Percentiles rank a stretch among this genome's conserved stretches.
Evolutionary conservation across 2,888 invertebrate genomes (phyloP).

Genomic region (Steinernema carpocapsae): DNA sequence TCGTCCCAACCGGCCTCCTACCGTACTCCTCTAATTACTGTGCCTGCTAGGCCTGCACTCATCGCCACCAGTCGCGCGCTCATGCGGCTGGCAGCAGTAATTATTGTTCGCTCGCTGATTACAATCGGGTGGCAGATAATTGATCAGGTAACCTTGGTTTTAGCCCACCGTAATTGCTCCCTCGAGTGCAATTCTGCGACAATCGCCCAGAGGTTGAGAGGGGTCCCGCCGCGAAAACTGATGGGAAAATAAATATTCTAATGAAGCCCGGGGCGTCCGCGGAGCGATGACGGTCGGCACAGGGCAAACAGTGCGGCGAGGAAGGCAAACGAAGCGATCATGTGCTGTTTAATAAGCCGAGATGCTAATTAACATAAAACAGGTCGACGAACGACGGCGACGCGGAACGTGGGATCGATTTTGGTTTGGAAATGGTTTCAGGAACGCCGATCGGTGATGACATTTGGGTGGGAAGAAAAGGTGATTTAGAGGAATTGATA

Average conservation of each 20-base stretch:
- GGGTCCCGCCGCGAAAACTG: constrained; percentile 18
- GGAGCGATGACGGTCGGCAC: too few relatives aligned
- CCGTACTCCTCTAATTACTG: constrained; percentile 27
- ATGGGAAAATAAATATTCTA: constrained; percentile 12
- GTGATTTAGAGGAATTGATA: too few relatives aligned
- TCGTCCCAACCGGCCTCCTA: neutral
- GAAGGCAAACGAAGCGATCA: neutral
- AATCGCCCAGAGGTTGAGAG: neutral
- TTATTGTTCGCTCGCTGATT: constrained; percentile 29
- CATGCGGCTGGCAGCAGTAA: constrained; percentile 28
- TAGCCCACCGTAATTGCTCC: constrained; percentile 32
- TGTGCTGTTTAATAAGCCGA: constrained; percentile 32
- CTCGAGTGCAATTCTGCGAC: constrained; percentile 26
- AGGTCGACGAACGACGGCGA: constrained; percentile 6
- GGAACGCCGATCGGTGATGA: too few relatives aligned
- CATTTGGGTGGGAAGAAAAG: too few relatives aligned
- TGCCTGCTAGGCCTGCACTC: too few relatives aligned
- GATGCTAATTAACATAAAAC: constrained; percentile 24
- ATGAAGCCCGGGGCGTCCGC: too few relatives aligned
- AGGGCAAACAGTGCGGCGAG: neutral
- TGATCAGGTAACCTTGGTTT: constrained; percentile 32
- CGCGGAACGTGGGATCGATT: neutral
- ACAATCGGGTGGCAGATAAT: constrained; percentile 18
- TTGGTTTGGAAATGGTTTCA: constrained; percentile 1
- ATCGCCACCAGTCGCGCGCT: too few relatives aligned